Conservation (phyloP, 2,888 invertebrate genomes). For the Lasiommata megera region DNA sequence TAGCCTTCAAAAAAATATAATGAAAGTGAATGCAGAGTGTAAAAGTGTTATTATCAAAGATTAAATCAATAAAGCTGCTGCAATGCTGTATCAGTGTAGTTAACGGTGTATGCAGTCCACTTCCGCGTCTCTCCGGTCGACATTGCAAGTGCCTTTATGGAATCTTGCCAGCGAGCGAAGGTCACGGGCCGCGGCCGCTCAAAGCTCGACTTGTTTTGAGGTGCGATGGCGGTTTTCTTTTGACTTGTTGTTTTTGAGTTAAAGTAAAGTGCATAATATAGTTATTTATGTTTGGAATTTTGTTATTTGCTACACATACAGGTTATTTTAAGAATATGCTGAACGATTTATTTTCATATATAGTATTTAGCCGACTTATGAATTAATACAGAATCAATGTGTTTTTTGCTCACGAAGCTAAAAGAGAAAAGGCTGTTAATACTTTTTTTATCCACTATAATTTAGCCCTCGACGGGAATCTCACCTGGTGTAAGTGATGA, state of each 20-base stretch:
- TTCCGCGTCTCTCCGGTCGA: slow-evolving; percentile 25
- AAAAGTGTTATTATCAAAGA: slow-evolving; percentile 5
- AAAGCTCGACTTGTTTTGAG: slow-evolving; percentile 16
- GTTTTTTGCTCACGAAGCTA: too few species aligned
- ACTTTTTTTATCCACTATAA: too few species aligned
- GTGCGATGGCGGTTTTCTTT: slow-evolving; percentile 8
- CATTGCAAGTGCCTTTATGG: slow-evolving; percentile 34
- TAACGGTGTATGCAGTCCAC: slow-evolving; percentile 16
- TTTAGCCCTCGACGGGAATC: too few species aligned
- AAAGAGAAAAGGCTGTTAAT: too few species aligned
- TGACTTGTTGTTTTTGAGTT: slow-evolving; percentile 1
- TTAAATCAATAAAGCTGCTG: slow-evolving; percentile 14
- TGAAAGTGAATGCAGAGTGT: background rate
- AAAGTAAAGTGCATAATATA: background rate
- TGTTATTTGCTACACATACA: too few species aligned
- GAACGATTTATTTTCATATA: too few species aligned
- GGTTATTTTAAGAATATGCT: background rate
- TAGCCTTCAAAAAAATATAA: too few species aligned
- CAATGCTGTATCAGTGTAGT: slow-evolving; percentile 14
- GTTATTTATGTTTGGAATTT: background rate
- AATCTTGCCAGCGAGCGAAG: slow-evolving; percentile 32
- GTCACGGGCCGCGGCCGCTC: slow-evolving; percentile 28
- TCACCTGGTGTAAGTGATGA: too few species aligned
- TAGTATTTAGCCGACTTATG: too few species aligned
- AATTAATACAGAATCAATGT: too few species aligned